phyloP scores from a whole-genome alignment of 2,888 invertebrate genomes.

The Hypselothyrea guttata region DNA sequence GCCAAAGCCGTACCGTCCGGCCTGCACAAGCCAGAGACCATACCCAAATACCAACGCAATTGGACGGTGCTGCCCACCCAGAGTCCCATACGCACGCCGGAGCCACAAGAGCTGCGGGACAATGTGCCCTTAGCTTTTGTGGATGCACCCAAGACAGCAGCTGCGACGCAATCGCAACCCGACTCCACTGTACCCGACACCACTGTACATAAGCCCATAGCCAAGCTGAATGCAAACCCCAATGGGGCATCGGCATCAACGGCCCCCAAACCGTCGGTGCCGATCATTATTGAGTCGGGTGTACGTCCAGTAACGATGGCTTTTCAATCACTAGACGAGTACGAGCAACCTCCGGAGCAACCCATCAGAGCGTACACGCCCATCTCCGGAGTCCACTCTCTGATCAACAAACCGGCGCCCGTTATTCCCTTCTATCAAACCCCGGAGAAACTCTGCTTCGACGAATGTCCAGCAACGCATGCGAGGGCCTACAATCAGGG shows the following conservation, averaged over 20 bases:
- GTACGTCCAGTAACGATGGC: constrained; percentile 85
- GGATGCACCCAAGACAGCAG: constrained; percentile 70
- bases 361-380: constrained; percentile 86
- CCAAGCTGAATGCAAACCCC: constrained; percentile 36
- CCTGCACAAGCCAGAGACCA: constrained; percentile 85
- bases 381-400: constrained; percentile 79
- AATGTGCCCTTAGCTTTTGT: constrained; percentile 82
- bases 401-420: constrained; percentile 88
- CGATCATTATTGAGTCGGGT: constrained; percentile 82
- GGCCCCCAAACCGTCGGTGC: constrained; percentile 67
- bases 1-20: constrained; percentile 83
- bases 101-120: constrained; percentile 83
- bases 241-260: constrained; percentile 28
- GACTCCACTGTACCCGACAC: constrained; percentile 32
- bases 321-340: constrained; percentile 87
- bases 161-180: background rate
- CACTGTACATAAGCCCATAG: constrained; percentile 72
- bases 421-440: constrained; percentile 90
- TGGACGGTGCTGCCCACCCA: constrained; percentile 85
- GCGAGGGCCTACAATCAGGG: constrained; percentile 85
- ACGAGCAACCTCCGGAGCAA: constrained; percentile 81
- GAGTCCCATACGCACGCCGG: constrained; percentile 84
- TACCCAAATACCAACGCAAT: constrained; percentile 87
- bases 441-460: constrained; percentile 87
- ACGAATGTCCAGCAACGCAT: constrained; percentile 85